A percentile compares a stretch with the other conserved stretches of the same genome.
Conservation (phyloP, 1,140 invertebrate species). For the Protaetia brevitarsis region DNA sequence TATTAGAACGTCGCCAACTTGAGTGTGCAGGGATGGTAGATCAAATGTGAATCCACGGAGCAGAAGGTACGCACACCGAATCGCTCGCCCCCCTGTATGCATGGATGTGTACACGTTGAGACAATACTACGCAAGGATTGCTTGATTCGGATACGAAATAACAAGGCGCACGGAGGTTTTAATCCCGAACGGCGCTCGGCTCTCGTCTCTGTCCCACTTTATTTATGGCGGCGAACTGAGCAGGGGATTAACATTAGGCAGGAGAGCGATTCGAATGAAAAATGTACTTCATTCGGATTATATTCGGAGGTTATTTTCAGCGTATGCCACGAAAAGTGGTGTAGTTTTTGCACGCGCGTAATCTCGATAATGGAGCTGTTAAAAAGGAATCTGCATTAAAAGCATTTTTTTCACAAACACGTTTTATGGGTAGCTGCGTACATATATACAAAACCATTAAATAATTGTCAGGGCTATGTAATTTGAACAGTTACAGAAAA, state of each 20-base stretch:
- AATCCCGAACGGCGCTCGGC: constrained; percentile 2
- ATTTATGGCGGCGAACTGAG: background rate
- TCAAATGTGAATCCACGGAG: constrained; percentile 9
- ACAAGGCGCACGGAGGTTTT: background rate
- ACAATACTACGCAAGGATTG: background rate
- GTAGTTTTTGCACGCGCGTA: too few species aligned
- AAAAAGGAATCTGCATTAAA: too few species aligned
- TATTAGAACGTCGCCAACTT: constrained; percentile 6
- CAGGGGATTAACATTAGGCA: background rate
- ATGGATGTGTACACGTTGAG: background rate
- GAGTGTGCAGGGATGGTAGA: background rate
- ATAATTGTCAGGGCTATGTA: too few species aligned
- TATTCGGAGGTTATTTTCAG: too few species aligned
- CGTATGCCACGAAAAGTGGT: too few species aligned
- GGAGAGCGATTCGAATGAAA: background rate
- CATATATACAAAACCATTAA: too few species aligned
- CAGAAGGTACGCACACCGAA: background rate
- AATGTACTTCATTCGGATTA: background rate
- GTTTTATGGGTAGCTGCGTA: too few species aligned
- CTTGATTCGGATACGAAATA: constrained; percentile 1
- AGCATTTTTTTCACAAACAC: too few species aligned
- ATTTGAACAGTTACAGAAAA: too few species aligned
- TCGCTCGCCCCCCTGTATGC: background rate
- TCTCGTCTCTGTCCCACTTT: background rate
- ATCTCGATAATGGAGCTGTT: too few species aligned